Evolutionary conservation across 2,888 invertebrate genomes (phyloP), one percentile per base, ranked within the genome.

Genomic region (Drosophila picticornis): DNA sequence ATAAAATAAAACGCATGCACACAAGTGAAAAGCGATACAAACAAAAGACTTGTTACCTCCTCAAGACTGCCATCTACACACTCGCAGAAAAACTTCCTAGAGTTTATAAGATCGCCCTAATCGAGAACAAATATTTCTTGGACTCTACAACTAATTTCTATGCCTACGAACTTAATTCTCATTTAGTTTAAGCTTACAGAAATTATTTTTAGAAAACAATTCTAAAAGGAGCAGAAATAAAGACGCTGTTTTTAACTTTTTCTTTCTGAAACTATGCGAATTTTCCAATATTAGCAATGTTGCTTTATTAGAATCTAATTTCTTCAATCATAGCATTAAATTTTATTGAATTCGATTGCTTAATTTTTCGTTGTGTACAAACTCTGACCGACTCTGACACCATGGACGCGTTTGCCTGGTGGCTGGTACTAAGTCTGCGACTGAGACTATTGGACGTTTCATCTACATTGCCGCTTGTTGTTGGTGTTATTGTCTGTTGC

Each of bases 41-140:
- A 89, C 89, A 89, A 85, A 85, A 85, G 87, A 83, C 75, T 76
- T 88, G 78, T 77, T 62, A 80, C 76, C 80, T 69, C 80, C 80
- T 63, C 50, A 67, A 67, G 71, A 66, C 38, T 64, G 60, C 52
- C 52, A 46, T 32, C 31, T 43, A 40, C 31, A 27, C 56, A 56
- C 56, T 56, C 10, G 25, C 46, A 19, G 27, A 50, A 27, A 50
- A 10, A 27, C 7, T 6, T 25, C 16, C 16, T 5, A 22, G 11
- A 22, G 11, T 11, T 43, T 22, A 43, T 11, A 11, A 11, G 5
- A 22, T 2, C 5, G 0, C 2, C 11, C 22, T 22, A 22, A 11
- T 22, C 40, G 5, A 22, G 11, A 43, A 43, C 11, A 2, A 22
- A 1, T 2, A 40, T 40, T 40, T 40, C 40, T 1, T 4, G 2